Base-by-base conservation (phyloP, 2,888 invertebrate species). In the Hylaea fasciaria region DNA sequence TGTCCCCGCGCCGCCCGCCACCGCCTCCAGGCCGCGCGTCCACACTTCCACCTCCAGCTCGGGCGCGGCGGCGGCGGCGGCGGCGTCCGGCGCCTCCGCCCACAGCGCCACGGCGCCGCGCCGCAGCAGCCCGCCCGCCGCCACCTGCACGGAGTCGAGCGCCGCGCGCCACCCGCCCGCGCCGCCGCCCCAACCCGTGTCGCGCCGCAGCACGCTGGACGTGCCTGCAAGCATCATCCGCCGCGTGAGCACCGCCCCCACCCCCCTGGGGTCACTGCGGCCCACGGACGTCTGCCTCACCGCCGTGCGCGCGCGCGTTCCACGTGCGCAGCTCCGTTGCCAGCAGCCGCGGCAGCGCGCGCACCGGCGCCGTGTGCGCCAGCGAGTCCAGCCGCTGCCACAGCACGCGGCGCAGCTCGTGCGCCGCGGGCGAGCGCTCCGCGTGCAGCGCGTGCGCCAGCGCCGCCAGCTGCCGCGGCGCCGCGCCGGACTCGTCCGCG, bases 361-460 rank as follows among this genome's bases (percentile, higher is more conserved):
- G 68, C 64, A 73, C 70, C 57, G 66, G 53, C 60, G 56, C 58
- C 9, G 59, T 44, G 32, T 10, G 5, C 58, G 29, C 67, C 65
- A 80, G 78, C 71, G 74, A 62, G 12, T 5, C 69, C 71, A 82
- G 64, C 48, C 83, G 78, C 77, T 76, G 78, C 83, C 84, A 82
- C 72, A 83, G 77, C 72, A 85, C 61, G 62, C 86, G 85, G 13
- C 77, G 82, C 80, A 86, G 80, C 80, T 87, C 87, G 73, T 64
- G 75, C 65, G 73, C 64, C 22, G 70, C 57, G 48, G 52, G 69
- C 55, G 62, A 46, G 13, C 62, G 56, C 65, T 68, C 64, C 65
- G 39, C 61, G 59, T 68, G 52, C 69, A 80, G 71, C 57, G 40
- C 60, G 47, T 45, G 22, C 57, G 75, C 77, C 57, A 70, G 52